Base-by-base conservation (phyloP, 2,888 invertebrate genomes). In the Vesta saturnalis region DNA sequence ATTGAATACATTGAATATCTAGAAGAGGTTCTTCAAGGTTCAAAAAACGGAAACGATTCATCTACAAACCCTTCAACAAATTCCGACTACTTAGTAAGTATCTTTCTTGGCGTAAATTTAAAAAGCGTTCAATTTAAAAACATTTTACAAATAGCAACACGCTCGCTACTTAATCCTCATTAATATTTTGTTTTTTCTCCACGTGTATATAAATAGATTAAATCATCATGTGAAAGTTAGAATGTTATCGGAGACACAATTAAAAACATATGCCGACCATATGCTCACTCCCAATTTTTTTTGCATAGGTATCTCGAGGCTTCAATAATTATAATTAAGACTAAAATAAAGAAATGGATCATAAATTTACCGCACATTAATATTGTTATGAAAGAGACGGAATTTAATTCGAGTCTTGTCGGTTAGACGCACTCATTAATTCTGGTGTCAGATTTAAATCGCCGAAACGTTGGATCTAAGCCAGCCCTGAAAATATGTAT, bases 1-100 rank as follows among this genome's bases (percentile, higher is more conserved):
- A 99, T 99, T 80, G 98, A 98, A 78, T 98, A 99, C 82, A 99
- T 99, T 75, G 98, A 97, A 81, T 91, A 93, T 74, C 85, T 96
- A 73, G 95, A 96, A 80, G 94, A 94, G 67, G 87, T 96, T 2
- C 83, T 96, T 1, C 89, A 93, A 81, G 92, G 89, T 0, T 89
- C 90, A 8, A 83, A 85, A 65, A 69, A 72, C 6, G 73, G 77
- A 3, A 66, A 71, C 46, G 78, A 80, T 23, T 74, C 62, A n/a
- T 60, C 72, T 43, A 56, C 69, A 18, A 71, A 72, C 39, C 69
- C 60, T 4, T 63, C 73, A n/a, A 58, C 67, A 0, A 64, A 64
- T 21, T 59, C 72, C 15, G 72, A 71, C 46, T 77, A 74, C 60
- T 65, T 77, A 52, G 77, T 77, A 63, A 76, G 77, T 75, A 56